Evolutionary conservation across 1,140 invertebrate genomes (phyloP), one percentile per base, ranked within the genome.

Genomic region (Drosophila melanica): DNA sequence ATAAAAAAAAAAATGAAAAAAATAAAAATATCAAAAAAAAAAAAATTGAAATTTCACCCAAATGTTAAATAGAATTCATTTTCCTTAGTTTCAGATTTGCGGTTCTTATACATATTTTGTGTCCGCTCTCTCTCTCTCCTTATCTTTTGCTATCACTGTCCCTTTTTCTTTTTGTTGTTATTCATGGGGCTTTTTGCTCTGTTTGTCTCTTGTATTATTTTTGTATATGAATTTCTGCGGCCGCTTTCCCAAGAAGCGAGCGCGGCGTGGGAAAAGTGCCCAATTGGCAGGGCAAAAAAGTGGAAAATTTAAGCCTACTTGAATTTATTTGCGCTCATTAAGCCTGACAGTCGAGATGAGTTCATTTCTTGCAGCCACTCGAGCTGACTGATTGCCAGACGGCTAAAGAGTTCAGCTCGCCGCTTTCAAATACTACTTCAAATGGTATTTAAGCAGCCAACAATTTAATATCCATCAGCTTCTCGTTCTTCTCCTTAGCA

Each of bases 281-380:
- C 67, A 84, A 79, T 75, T 79, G 72, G 18, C 42, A 37, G 63
- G 47, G 58, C 66, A 69, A 68, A 79, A 78, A 75, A 73, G 67
- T 85, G 77, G 81, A 79, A 85, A 86, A 75, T 87, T 86, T 81
- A 86, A 87, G 82, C 76, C 82, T 89, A 82, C 82, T 87, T 89
- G 79, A 87, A 87, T 87, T 87, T 87, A 87, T 87, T 87, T 87
- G 80, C 79, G 75, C 84, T 89, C 80, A 89, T 87, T 87, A 84
- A 63, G 66, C 42, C 66, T 79, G 84, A 89, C 84, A 87, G 79
- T 55, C 59, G 74, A 81, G 79, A 81, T 81, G 81, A 82, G 81
- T 82, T 76, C 71, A 69, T 82, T 82, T 79, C 50, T 66, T 75
- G 64, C 48, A 51, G 50, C 48, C 50, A 60, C 57, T 74, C 44